These are phyloP conservation scores for Brachionus koreanus DNA, from an alignment of 1,140 invertebrate species.

Conservation along the genomic window DNA sequence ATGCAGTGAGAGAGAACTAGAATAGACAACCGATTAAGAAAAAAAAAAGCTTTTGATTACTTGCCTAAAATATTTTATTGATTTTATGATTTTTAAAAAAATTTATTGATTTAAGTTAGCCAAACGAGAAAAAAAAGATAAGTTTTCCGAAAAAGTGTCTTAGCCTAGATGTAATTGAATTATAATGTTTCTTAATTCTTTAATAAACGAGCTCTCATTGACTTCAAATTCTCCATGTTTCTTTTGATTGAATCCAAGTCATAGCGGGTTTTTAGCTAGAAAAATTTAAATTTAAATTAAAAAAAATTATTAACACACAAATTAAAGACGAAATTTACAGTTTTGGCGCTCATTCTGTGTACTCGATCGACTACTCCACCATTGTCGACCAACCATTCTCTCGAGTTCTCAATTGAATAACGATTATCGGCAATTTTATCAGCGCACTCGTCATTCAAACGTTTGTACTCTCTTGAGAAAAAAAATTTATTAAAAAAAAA, in stretches of 20 bases:
- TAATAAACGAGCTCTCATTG: conserved; percentile 39
- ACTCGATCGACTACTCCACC: conserved; percentile 38
- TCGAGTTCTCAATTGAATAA: conserved; percentile 23
- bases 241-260: conserved; percentile 41
- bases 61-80: conserved; percentile 3
- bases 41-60: conserved; percentile 9
- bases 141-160: not conserved
- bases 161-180: not conserved
- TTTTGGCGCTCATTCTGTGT: conserved; percentile 36
- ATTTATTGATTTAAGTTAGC: not conserved
- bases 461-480: conserved; percentile 35
- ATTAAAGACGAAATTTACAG: not conserved
- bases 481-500: not conserved
- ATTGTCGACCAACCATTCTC: conserved; percentile 28
- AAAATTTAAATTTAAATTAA: not conserved
- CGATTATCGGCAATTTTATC: conserved; percentile 45
- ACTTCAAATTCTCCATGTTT: conserved; percentile 41
- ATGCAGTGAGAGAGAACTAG: too few relatives aligned
- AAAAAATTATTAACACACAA: too few relatives aligned
- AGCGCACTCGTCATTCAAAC: conserved; percentile 45
- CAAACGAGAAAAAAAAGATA: conserved; percentile 12
- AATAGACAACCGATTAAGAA: not conserved
- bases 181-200: not conserved
- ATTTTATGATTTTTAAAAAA: not conserved
- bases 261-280: conserved; percentile 44